phyloP scores from a whole-genome alignment of 2,797 vertebrate genomes.

The Gouania willdenowi region DNA sequence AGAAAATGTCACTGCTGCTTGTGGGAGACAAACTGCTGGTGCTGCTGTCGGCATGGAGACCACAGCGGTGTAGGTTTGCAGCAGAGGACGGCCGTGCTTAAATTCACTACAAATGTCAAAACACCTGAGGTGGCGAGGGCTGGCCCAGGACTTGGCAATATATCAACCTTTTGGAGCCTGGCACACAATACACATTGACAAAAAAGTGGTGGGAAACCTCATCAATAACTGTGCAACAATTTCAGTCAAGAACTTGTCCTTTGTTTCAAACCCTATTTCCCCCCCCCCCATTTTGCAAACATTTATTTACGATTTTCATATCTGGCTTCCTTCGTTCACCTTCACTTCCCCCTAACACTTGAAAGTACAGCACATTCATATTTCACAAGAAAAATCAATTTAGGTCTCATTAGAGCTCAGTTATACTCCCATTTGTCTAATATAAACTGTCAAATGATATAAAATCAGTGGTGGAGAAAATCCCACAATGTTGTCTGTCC shows the following conservation, averaged over 20 bases:
- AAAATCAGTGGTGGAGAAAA: no score
- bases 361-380: no score
- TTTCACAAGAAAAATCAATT: no score
- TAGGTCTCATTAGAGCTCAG: no score
- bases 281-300: no score
- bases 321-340: no score
- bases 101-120: conserved; percentile 71
- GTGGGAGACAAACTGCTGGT: conserved; percentile 48
- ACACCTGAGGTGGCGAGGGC: conserved; percentile 52
- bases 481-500: no score
- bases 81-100: conserved; percentile 46
- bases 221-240: conserved; percentile 61
- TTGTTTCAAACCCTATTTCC: no score
- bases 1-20: conserved; percentile 62
- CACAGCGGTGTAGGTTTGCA: conserved; percentile 34
- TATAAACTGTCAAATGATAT: no score
- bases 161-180: conserved; percentile 54
- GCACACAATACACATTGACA: conserved; percentile 24
- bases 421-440: no score
- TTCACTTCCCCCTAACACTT: no score
- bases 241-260: conserved; percentile 48
- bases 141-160: conserved; percentile 51
- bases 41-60: conserved; percentile 54
- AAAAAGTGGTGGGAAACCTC: conserved; percentile 53
- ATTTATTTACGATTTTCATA: no score